A percentile compares a stretch with the other conserved stretches of the same genome.
These are phyloP conservation scores for Acanthoscelides obtectus DNA, from an alignment of 2,888 invertebrate species.

Conservation along the genomic window DNA sequence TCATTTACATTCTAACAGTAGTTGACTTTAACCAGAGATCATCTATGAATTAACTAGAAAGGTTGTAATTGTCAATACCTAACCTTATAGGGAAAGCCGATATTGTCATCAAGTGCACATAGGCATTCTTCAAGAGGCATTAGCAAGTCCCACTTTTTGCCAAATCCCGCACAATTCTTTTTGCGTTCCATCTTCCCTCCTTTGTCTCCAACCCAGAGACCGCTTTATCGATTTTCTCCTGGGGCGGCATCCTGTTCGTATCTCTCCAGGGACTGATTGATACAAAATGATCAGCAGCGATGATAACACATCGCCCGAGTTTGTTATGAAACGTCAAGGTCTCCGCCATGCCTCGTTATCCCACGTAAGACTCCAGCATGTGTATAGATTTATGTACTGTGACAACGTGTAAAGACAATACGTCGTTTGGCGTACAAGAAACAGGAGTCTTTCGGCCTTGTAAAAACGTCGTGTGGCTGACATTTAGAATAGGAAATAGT, in stretches of 20 bases:
- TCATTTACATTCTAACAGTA: too few species aligned
- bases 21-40: too few species aligned
- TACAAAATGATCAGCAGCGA: neutral
- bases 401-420: neutral
- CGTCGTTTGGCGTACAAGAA: neutral
- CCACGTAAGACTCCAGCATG: neutral
- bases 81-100: too few species aligned
- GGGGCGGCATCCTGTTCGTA: neutral
- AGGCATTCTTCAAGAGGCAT: too few species aligned
- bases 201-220: neutral
- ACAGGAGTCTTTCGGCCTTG: too few species aligned
- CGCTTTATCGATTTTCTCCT: neutral
- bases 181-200: neutral
- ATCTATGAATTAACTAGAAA: too few species aligned
- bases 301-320: neutral
- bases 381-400: neutral
- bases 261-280: neutral
- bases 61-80: too few species aligned
- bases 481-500: too few species aligned
- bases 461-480: too few species aligned
- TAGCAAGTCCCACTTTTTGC: neutral
- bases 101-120: too few species aligned
- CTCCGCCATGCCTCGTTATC: neutral
- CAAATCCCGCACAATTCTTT: neutral
- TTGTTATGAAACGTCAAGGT: neutral